Conservation (phyloP, 2,888 invertebrate species). For the Corbicula japonica region DNA sequence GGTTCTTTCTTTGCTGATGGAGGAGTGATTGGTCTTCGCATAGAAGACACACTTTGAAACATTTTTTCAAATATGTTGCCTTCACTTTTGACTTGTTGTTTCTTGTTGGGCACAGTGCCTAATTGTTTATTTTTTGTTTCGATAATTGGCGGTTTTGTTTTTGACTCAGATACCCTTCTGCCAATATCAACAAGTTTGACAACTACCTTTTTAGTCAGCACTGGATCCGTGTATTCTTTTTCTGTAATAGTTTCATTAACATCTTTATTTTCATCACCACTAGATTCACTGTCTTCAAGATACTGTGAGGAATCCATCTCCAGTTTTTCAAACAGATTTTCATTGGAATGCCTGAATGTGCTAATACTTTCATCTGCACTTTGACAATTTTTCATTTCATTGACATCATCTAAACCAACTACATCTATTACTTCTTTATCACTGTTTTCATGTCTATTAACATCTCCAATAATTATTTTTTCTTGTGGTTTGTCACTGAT, state of each 20-base stretch:
- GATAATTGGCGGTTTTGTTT: not conserved
- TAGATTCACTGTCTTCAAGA: not conserved
- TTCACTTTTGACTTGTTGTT: no score
- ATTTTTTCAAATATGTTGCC: conserved; percentile 18
- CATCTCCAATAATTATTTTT: not conserved
- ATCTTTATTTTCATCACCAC: not conserved
- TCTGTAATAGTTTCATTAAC: not conserved
- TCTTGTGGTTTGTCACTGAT: no score
- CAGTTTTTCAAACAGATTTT: not conserved
- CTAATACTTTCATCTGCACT: no score
- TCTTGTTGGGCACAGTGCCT: not conserved
- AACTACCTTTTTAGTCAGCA: conserved; percentile 1
- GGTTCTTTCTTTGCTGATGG: no score
- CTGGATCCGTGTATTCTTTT: not conserved
- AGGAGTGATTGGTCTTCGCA: no score
- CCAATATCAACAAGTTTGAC: conserved; percentile 22
- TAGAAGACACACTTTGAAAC: conserved; percentile 9
- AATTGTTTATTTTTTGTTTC: not conserved
- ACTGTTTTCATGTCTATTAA: not conserved
- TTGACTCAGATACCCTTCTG: no score
- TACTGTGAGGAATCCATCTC: not conserved
- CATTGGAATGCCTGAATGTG: no score
- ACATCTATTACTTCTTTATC: conserved; percentile 11
- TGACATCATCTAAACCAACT: no score
- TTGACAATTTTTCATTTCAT: no score